Evolutionary conservation across 23 tunicate species (phyloP).

Genomic region (Clavelina lepadiformis): DNA sequence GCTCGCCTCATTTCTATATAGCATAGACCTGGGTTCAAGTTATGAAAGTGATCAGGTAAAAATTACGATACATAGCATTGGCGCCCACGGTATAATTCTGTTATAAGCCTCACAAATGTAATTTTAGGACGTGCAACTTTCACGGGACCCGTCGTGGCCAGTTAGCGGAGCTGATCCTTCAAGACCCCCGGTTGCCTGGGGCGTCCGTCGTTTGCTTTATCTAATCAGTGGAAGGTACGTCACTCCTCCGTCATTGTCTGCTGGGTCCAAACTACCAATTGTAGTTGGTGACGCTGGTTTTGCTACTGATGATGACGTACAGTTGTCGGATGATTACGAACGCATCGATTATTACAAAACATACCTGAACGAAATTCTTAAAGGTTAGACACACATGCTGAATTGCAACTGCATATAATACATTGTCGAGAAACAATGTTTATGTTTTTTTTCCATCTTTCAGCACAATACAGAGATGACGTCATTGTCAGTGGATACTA

Average conservation of each 20-base stretch:
- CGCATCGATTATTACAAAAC: conserved; percentile 34
- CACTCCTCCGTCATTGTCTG: conserved; percentile 12
- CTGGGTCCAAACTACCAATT: conserved; percentile 6
- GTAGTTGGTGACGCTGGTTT: conserved; percentile 47
- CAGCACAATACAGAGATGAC: conserved; percentile 41
- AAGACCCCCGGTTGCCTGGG: conserved; percentile 50
- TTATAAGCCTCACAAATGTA: no score
- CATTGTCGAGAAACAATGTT: not conserved
- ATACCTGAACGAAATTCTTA: conserved; percentile 51
- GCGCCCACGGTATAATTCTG: no score
- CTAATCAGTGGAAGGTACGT: conserved; percentile 38
- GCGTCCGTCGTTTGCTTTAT: conserved; percentile 54
- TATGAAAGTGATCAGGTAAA: conserved; percentile 31
- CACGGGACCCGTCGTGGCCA: conserved; percentile 40
- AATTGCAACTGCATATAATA: not conserved
- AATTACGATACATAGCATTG: not conserved
- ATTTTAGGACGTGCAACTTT: conserved; percentile 27
- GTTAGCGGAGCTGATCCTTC: conserved; percentile 15
- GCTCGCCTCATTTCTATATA: conserved; percentile 10
- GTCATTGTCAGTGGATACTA: conserved; percentile 49
- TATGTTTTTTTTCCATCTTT: not conserved
- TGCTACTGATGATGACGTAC: conserved; percentile 29
- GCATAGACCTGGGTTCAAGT: not conserved
- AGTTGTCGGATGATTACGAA: conserved; percentile 44
- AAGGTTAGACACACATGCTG: conserved; percentile 36